phyloP scores from a whole-genome alignment of 2,888 invertebrate species.

The Myopa tessellatipennis region DNA sequence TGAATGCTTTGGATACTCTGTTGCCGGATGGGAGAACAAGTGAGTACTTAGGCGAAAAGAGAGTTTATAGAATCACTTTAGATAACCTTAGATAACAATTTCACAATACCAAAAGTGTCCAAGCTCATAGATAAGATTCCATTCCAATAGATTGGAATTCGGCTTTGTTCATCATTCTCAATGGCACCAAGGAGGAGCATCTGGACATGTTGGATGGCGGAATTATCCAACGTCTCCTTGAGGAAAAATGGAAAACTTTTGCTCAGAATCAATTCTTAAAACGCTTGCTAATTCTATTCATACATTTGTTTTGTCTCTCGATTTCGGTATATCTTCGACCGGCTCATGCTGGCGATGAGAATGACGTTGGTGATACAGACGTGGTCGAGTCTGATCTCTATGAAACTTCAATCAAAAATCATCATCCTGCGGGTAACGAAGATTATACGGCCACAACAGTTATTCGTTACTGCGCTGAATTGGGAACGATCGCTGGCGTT shows the following conservation, averaged over 20 bases:
- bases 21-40: constrained; percentile 95
- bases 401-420: background rate
- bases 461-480: constrained; percentile 81
- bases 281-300: constrained; percentile 85
- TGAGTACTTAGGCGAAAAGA: constrained; percentile 67
- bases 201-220: constrained; percentile 99
- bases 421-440: constrained; percentile 57
- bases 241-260: constrained; percentile 99
- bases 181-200: constrained; percentile 97
- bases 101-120: too few relatives aligned
- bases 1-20: constrained; percentile 95
- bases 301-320: constrained; percentile 89
- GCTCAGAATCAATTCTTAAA: constrained; percentile 94
- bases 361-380: constrained; percentile 59
- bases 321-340: constrained; percentile 93
- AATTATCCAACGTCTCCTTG: constrained; percentile 94
- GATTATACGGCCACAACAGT: constrained; percentile 67
- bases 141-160: constrained; percentile 91
- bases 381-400: background rate
- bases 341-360: constrained; percentile 61
- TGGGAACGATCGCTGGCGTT: constrained; percentile 87
- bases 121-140: background rate
- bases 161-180: constrained; percentile 95
- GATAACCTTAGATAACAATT: too few relatives aligned
- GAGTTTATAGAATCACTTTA: background rate